A percentile compares a stretch with the other conserved stretches of the same genome.
Evolutionary conservation across 2,888 invertebrate genomes (phyloP).

Genomic region (Lasioglossum malachurum): DNA sequence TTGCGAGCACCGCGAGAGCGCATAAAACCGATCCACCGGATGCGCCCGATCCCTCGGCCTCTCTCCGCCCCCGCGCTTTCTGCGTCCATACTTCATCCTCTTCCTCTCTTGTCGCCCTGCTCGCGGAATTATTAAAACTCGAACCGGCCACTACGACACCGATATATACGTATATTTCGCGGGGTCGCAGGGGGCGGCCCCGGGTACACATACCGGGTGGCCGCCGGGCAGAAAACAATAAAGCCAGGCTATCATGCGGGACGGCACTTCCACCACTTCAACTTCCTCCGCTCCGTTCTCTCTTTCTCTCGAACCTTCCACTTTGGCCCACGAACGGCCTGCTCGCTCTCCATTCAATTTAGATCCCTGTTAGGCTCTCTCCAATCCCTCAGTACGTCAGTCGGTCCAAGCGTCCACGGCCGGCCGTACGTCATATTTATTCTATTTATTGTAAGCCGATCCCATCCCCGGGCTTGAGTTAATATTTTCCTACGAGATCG

Average conservation of each 20-base stretch:
- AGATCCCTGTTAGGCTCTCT: conserved; percentile 74
- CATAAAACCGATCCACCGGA: conserved; percentile 62
- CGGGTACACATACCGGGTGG: conserved; percentile 73
- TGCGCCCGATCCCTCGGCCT: conserved; percentile 45
- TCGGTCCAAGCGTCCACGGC: conserved; percentile 40
- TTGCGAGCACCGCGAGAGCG: conserved; percentile 67
- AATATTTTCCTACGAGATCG: conserved; percentile 75
- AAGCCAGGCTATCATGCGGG: conserved; percentile 76
- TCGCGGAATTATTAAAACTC: conserved; percentile 81
- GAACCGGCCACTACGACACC: conserved; percentile 72
- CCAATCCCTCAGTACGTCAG: conserved; percentile 46
- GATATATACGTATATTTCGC: conserved; percentile 62
- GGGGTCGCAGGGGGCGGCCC: conserved; percentile 27
- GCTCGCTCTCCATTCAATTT: conserved; percentile 78
- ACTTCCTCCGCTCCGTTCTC: conserved; percentile 49
- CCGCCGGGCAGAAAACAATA: conserved; percentile 80
- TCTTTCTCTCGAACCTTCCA: conserved; percentile 51
- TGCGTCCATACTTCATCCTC: conserved; percentile 40
- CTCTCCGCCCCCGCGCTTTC: conserved; percentile 15
- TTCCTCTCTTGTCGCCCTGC: conserved; percentile 68
- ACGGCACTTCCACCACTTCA: conserved; percentile 78
- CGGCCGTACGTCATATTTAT: conserved; percentile 74
- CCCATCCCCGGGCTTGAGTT: conserved; percentile 68
- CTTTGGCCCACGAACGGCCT: conserved; percentile 59
- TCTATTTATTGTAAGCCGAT: conserved; percentile 77